Base-by-base conservation (phyloP, 2,888 invertebrate genomes). In the Hemaris fuciformis region DNA sequence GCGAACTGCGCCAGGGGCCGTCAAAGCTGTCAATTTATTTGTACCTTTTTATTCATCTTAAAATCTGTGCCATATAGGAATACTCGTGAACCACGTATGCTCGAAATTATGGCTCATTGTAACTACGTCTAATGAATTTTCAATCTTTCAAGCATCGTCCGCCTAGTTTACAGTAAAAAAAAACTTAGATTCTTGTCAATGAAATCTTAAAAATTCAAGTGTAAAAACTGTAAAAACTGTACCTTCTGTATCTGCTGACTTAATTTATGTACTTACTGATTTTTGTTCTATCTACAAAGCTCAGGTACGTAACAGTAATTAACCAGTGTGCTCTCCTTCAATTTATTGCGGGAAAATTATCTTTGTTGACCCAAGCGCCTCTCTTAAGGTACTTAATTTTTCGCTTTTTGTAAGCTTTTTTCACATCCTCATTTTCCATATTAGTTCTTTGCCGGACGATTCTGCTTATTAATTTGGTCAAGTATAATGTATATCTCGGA, bases 311-410 rank as follows among this genome's bases (percentile, higher is more conserved):
- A 57, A 46, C 61, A 45, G 61, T 61, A 61, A 61, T 61, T 88
- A 88, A 83, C 84, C 80, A 74, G 69, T 64, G 70, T 62, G 62
- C 66, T 76, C 79, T 77, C 76, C 81, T 79, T 78, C 81, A 85
- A 87, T 86, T 88, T 87, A 87, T 85, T 80, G 81, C 84, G 73
- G 78, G 68, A 66, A 84, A 81, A 87, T 87, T 89, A 89, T 88
- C 87, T 87, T 79, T 88, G 88, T 88, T 88, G 85, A 84, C 84
- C 84, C 88, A 86, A 80, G 83, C 81, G 81, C 80, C 76, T 77
- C 72, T 73, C 66, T 64, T 70, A 73, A 78, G 77, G 77, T 77
- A 76, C 80, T 82, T 84, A 79, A 79, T 79, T 83, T 85, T 85
- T 77, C 77, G 66, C 72, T 76, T 76, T 80, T 76, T 80, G 77